Base-by-base conservation (phyloP, 2,888 invertebrate species). In the Hypena proboscidalis region DNA sequence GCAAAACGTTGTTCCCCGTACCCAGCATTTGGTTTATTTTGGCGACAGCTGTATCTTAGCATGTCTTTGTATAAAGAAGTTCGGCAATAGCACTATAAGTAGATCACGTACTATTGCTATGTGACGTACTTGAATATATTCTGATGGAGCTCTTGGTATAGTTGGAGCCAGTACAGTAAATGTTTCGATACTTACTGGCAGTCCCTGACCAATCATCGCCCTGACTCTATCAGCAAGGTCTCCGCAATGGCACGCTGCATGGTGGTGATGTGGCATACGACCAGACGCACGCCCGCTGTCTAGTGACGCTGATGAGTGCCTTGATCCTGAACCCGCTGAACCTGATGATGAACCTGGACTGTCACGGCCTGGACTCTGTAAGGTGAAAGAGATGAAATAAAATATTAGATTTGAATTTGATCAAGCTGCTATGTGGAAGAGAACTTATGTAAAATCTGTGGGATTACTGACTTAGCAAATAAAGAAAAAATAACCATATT, bases 281-380 rank as follows among this genome's bases (percentile, higher is more conserved):
- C 95, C 95, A 6, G 97, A 97, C 17, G 97, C 97, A 52, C 97
- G 92, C n/a, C 98, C 98, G 63, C 97, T 97, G 90, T 98, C 98
- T 70, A 98, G 88, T 10, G 95, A 95, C 11, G 97, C 97, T 0
- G 97, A 97, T 53, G 97, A 97, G 82, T 98, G 97, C 27, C 98
- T 92, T 9, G 97, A 97, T 11, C 96, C 96, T 1, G 96, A 96
- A 23, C 97, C 97, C 0, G 95, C 95, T 14, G 96, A 96, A 4
- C 97, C 97, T 39, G 97, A 95, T 8, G 97, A 97, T 0, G 95
- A 95, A 7, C 97, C 97, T 7, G 97, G 97, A 77, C 97, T 97
- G 86, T 97, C 97, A 47, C 97, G 93, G n/a, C 97, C 97, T 26
- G 97, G 97, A 70, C 97, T 97, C 94, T 95, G 89, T n/a, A 40